phyloP scores from a whole-genome alignment of 2,113 vertebrate species.

The Urocolius indicus region DNA sequence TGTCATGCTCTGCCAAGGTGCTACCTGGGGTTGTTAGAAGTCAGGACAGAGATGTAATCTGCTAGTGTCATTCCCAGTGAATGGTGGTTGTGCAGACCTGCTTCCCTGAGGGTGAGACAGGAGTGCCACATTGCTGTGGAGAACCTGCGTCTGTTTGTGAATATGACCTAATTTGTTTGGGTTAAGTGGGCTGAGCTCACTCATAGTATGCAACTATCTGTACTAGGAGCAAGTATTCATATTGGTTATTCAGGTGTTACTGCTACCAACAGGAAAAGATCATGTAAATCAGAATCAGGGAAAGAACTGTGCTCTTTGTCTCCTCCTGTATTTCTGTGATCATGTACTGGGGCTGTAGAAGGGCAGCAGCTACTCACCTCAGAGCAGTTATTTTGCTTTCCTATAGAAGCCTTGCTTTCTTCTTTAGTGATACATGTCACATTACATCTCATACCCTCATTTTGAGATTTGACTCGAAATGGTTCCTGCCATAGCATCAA shows the following conservation, averaged over 20 bases:
- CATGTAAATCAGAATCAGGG: background rate
- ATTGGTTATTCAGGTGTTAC: background rate
- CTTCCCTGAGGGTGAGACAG: background rate
- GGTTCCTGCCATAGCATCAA: background rate
- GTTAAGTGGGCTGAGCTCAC: background rate
- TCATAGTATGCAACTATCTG: background rate
- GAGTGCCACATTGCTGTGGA: background rate
- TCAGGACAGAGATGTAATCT: background rate
- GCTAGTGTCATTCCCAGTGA: background rate
- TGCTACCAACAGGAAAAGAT: background rate
- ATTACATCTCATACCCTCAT: background rate
- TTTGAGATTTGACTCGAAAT: background rate
- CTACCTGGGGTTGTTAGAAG: background rate
- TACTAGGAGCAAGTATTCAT: background rate
- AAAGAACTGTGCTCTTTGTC: background rate
- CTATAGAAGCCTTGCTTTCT: background rate
- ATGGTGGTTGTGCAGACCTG: background rate
- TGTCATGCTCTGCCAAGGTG: background rate
- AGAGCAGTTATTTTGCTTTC: background rate
- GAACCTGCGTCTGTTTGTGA: background rate
- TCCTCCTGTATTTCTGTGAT: background rate
- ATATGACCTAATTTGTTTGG: background rate
- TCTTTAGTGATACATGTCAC: background rate
- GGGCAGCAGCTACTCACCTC: background rate
- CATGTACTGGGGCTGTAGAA: background rate